These are phyloP conservation scores for Iguana delicatissima DNA, from an alignment of 2,797 vertebrate genomes.

Conservation along the genomic window DNA sequence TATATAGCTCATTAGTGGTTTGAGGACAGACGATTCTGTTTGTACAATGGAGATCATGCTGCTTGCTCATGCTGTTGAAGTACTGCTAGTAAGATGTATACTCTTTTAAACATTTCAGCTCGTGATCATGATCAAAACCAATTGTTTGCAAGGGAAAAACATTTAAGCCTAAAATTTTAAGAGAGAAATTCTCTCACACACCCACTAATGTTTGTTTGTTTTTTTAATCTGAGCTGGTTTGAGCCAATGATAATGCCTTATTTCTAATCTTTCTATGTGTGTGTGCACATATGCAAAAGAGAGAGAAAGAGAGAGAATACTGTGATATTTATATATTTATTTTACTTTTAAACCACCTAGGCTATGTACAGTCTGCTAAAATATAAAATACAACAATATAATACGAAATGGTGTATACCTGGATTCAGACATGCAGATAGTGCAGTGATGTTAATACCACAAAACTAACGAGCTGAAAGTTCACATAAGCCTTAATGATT, in stretches of 20 bases:
- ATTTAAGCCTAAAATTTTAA: neutral
- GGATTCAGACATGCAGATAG: neutral
- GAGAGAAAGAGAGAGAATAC: neutral
- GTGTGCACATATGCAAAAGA: neutral
- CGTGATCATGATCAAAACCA: neutral
- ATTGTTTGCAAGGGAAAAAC: neutral
- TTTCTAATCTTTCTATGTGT: neutral
- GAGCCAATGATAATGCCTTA: neutral
- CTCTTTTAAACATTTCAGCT: constrained; percentile 28
- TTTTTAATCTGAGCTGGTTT: neutral
- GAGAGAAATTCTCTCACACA: neutral
- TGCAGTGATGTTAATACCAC: neutral
- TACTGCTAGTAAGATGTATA: neutral
- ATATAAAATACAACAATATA: no score
- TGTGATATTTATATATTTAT: neutral
- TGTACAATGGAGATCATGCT: constrained; percentile 24
- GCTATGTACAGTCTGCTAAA: no score
- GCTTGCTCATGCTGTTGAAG: neutral
- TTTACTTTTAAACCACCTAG: no score
- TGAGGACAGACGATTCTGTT: constrained; percentile 29
- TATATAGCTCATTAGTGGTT: constrained; percentile 37
- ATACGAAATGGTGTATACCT: no score
- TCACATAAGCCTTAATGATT: neutral
- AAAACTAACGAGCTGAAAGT: neutral
- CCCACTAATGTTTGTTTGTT: constrained; percentile 11